Evolutionary conservation across 2,113 vertebrate genomes (phyloP), one percentile per base, ranked within the genome.

Genomic region (Elephantulus edwardii): DNA sequence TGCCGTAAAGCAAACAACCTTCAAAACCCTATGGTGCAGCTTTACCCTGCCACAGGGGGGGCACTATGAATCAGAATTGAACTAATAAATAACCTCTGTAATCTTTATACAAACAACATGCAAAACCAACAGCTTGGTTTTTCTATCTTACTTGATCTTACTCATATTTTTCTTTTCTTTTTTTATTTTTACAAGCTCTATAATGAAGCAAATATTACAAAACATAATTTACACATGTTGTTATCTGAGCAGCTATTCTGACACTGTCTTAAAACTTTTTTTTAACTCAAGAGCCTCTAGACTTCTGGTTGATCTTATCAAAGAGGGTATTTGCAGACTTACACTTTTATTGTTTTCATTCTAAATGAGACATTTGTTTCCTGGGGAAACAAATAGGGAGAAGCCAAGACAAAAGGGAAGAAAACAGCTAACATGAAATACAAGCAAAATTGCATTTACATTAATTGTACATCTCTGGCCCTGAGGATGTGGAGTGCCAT

Each of bases 371-470:
- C 52, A 70, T 40, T 13, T 87, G 83, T 17, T 78, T 26, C 76
- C 66, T 52, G 68, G 83, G 48, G 79, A 92, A 75, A 90, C n/a
- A 92, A 93, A 89, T 79, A 83, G 86, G 60, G 26, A 24, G 66
- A 81, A 85, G 20, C 56, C 66, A 85, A 46, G 22, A 64, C 14
- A 94, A 92, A 85, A 33, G 66, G 86, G 64, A 84, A 90, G 28
- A 85, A 95, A 91, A 72, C 50, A 89, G 89, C 78, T 72, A 93
- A 88, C 54, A 83, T 80, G 64, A 83, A 86, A 92, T 76, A 56
- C 79, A 94, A 89, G 87, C 30, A 87, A 92, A 95, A 76, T 87
- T 91, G 89, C 92, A 93, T 94, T 95, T 94, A 68, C 35, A 80
- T 83, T 95, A 83, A 91, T 95, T 91, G 54, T 81, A 76, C 40